Base-by-base conservation (phyloP, 2,888 invertebrate genomes). In the Sabellastarte sp. region DNA sequence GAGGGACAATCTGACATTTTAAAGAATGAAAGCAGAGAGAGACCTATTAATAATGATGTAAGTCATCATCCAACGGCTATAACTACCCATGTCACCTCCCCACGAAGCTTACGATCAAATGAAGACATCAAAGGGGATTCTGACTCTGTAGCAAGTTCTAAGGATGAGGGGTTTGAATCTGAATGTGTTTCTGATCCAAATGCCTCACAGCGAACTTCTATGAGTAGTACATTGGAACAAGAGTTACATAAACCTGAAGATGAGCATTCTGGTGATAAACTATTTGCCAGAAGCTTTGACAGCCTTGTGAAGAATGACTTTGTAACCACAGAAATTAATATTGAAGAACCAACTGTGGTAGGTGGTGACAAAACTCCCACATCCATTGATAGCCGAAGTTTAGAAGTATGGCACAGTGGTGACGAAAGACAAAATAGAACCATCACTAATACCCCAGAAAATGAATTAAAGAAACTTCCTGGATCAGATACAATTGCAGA, bases 111-210 rank as follows among this genome's bases (percentile, higher is more conserved):
- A 5, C 52, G 59, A 29, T 24, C 56, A n/a, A 51, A 41, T 28
- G 58, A 62, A 15, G 59, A 59, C 53, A 41, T 53, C 57, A 66
- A 63, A 51, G 57, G 62, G n/a, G 67, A 67, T 55, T 29, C 58
- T 24, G 64, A 64, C 31, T 60, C 59, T 26, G 60, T 59, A 3
- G 59, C 59, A 5, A 63, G 63, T n/a, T 56, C 59, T 32, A 53
- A 76, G 41, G 80, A 82, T 66, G 81, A 82, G 69, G 81, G 82
- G 24, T 81, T 82, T 67, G 82, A 82, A 57, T 78, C 78, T 3
- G 80, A 81, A 60, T 77, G 76, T 10, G 75, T 76, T 74, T 77
- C 78, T 31, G 67, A 65, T 55, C 4, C 78, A 74, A 31, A 77
- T 24, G 73, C 76, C 51, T 80, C 80, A 3, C 80, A 80, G 61